These are phyloP conservation scores for Paratrypauchen microcephalus DNA, from an alignment of 2,797 vertebrate species.

Conservation along the genomic window DNA sequence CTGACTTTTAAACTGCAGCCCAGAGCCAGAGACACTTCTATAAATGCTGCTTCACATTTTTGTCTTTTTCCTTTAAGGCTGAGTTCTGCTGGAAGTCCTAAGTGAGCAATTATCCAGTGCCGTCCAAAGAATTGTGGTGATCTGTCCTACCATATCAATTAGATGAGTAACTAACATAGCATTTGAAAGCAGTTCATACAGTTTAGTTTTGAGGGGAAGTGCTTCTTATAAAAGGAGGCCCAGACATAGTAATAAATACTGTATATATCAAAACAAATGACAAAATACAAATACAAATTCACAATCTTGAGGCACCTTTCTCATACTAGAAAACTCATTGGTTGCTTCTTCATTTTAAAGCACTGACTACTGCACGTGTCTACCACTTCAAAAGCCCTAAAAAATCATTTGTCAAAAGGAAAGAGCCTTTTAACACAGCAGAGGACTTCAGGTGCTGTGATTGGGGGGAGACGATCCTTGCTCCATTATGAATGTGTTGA, in stretches of 20 bases:
- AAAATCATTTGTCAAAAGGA: slow-evolving; percentile 7
- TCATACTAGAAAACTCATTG: background rate
- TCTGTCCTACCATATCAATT: background rate
- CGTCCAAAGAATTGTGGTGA: background rate
- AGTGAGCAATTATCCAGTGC: slow-evolving; percentile 20
- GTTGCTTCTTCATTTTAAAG: background rate
- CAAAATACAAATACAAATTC: too few species aligned
- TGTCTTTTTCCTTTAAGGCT: slow-evolving; percentile 26
- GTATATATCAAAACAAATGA: too few species aligned
- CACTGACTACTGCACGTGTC: background rate
- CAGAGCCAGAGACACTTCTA: slow-evolving; percentile 34
- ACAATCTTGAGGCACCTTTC: background rate
- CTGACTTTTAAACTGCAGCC: slow-evolving; percentile 53
- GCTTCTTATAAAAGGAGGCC: too few species aligned
- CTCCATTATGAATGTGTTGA: slow-evolving; percentile 23
- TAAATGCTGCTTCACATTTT: slow-evolving; percentile 3
- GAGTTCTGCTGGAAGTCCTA: slow-evolving; percentile 12
- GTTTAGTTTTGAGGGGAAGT: too few species aligned
- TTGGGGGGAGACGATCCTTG: slow-evolving; percentile 35
- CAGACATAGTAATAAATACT: too few species aligned
- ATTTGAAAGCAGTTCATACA: too few species aligned
- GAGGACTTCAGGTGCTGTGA: slow-evolving; percentile 8
- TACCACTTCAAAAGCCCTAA: slow-evolving; percentile 5
- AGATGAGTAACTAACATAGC: too few species aligned
- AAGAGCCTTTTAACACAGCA: background rate